Evolutionary conservation across 2,888 invertebrate species (phyloP).

Genomic region (Apocheima hispidaria): DNA sequence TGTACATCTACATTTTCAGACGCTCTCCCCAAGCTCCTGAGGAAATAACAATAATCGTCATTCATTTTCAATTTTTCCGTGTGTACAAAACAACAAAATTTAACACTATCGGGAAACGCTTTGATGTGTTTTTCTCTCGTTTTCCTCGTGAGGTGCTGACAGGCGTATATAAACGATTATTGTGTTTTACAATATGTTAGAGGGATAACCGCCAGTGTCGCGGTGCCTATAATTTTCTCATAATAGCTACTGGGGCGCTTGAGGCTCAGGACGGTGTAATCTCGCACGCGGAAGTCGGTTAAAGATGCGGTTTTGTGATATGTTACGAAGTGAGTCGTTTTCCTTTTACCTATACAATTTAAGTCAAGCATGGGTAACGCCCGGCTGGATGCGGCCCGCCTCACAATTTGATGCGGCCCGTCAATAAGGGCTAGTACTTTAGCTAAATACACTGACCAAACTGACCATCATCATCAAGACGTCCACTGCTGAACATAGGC

Average conservation of each 20-base stretch:
- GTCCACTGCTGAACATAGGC: too few relatives aligned
- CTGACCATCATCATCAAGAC: too few relatives aligned
- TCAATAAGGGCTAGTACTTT: too few relatives aligned
- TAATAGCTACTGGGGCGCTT: slow-evolving; percentile 17
- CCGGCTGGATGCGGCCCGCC: too few relatives aligned
- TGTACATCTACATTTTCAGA: too few relatives aligned
- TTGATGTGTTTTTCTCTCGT: slow-evolving; percentile 18
- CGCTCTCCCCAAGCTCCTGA: too few relatives aligned
- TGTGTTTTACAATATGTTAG: slow-evolving; percentile 26
- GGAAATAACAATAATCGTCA: slow-evolving; percentile 6
- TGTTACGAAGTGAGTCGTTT: slow-evolving; percentile 4
- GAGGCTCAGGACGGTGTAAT: slow-evolving; percentile 17
- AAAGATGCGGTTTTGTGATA: slow-evolving; percentile 20
- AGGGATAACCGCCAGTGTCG: slow-evolving; percentile 6
- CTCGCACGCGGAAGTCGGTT: slow-evolving; percentile 6
- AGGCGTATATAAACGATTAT: slow-evolving; percentile 25
- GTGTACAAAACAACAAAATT: slow-evolving; percentile 16
- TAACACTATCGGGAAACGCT: slow-evolving; percentile 21
- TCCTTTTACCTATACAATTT: too few relatives aligned
- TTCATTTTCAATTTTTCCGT: slow-evolving; percentile 15
- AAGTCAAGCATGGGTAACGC: too few relatives aligned
- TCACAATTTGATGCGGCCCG: too few relatives aligned
- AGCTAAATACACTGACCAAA: too few relatives aligned
- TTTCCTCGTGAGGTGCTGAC: slow-evolving; percentile 28
- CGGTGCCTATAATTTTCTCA: slow-evolving; percentile 22